Evolutionary conservation across 2,797 vertebrate genomes (phyloP).

Genomic region (Balearica regulorum): DNA sequence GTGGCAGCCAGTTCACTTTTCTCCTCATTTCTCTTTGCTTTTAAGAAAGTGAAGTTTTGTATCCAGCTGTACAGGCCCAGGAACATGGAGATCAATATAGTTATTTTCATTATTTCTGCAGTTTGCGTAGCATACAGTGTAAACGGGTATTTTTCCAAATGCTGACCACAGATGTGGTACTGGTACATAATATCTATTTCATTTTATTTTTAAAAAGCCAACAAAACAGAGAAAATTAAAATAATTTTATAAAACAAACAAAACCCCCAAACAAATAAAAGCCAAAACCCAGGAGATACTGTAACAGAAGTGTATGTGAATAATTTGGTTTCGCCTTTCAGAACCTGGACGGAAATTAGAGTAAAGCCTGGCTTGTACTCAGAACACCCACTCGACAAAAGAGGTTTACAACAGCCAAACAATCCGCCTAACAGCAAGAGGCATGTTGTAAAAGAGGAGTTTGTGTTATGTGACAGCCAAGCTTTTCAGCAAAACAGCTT

Average conservation of each 20-base stretch:
- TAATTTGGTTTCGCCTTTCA: neutral
- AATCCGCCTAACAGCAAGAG: neutral
- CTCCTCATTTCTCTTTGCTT: neutral
- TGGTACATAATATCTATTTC: neutral
- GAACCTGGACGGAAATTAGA: slow-evolving; percentile 14
- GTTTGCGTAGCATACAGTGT: neutral
- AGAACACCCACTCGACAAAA: slow-evolving; percentile 35
- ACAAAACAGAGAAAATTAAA: neutral
- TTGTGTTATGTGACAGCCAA: neutral
- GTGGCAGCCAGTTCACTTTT: neutral
- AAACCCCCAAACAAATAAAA: neutral
- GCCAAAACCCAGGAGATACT: neutral
- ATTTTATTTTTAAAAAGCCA: neutral
- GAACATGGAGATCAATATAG: neutral
- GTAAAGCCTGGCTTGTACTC: neutral
- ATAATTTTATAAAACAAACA: neutral
- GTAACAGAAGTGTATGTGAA: neutral
- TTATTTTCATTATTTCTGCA: neutral
- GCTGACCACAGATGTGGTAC: neutral
- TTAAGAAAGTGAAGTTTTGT: neutral
- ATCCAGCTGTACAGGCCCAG: slow-evolving; percentile 10
- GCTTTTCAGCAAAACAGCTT: neutral
- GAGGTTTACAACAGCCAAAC: slow-evolving; percentile 11
- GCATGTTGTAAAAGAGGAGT: slow-evolving; percentile 6
- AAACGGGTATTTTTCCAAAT: slow-evolving; percentile 39